These are phyloP conservation scores for Coenonympha arcania DNA, from an alignment of 2,888 invertebrate species.

Conservation along the genomic window DNA sequence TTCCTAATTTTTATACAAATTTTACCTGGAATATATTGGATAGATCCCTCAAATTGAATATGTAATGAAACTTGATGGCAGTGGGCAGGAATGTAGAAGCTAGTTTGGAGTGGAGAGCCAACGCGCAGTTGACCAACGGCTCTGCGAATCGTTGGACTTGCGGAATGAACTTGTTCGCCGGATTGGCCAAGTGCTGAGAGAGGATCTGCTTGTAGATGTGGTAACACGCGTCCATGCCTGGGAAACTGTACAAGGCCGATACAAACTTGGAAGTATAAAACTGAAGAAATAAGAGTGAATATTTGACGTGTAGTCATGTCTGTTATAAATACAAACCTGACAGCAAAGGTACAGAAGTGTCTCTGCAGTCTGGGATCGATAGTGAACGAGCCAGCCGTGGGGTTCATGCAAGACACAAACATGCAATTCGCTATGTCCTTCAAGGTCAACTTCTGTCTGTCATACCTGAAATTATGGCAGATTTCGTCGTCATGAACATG, in stretches of 20 bases:
- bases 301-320: no score
- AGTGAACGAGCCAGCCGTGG: slow-evolving; percentile 95
- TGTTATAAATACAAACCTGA: slow-evolving; percentile 71
- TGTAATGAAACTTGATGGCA: slow-evolving; percentile 95
- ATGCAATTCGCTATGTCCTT: slow-evolving; percentile 96
- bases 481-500: neutral
- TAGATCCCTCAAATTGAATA: slow-evolving; percentile 92
- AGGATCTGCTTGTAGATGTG: slow-evolving; percentile 91
- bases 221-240: slow-evolving; percentile 83
- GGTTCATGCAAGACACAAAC: slow-evolving; percentile 97
- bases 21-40: slow-evolving; percentile 96
- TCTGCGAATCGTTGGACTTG: slow-evolving; percentile 75
- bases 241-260: slow-evolving; percentile 85
- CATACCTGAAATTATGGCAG: slow-evolving; percentile 79
- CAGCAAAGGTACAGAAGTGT: slow-evolving; percentile 89
- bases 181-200: slow-evolving; percentile 80
- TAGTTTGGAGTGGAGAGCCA: slow-evolving; percentile 84
- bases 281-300: no score
- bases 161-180: slow-evolving; percentile 78
- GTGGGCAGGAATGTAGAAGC: slow-evolving; percentile 88
- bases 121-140: slow-evolving; percentile 79
- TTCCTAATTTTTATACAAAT: no score
- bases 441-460: slow-evolving; percentile 85
- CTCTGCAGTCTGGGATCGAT: slow-evolving; percentile 92
- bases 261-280: no score